Evolutionary conservation across 2,797 vertebrate species (phyloP).

Genomic region (Glyptemys insculpta): DNA sequence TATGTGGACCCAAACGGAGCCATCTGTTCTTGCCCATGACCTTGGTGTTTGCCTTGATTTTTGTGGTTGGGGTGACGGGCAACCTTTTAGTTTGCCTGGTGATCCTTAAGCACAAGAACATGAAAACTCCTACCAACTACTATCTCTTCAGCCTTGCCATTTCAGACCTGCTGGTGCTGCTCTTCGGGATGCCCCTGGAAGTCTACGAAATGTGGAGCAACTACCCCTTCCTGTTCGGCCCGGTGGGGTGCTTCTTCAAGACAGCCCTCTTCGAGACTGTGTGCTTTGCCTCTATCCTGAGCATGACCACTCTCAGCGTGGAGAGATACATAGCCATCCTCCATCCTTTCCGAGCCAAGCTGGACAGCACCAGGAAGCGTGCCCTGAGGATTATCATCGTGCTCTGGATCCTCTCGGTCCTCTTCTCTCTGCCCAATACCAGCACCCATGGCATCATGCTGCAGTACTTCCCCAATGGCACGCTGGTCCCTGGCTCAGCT

Average conservation of each 20-base stretch:
- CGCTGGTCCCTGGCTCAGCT: slow-evolving; percentile 80
- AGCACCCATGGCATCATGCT: slow-evolving; percentile 80
- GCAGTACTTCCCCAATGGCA: slow-evolving; percentile 81
- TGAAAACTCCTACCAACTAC: slow-evolving; percentile 85
- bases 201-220: slow-evolving; percentile 86
- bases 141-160: slow-evolving; percentile 85
- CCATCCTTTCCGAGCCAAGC: slow-evolving; percentile 81
- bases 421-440: slow-evolving; percentile 83
- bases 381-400: slow-evolving; percentile 76
- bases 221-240: slow-evolving; percentile 83
- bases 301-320: slow-evolving; percentile 80
- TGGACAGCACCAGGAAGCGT: slow-evolving; percentile 75
- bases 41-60: slow-evolving; percentile 80
- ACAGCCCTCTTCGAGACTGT: slow-evolving; percentile 83
- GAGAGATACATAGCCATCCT: slow-evolving; percentile 83
- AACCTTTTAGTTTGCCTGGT: slow-evolving; percentile 85
- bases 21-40: slow-evolving; percentile 81
- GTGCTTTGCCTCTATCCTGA: slow-evolving; percentile 84
- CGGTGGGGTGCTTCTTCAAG: slow-evolving; percentile 82
- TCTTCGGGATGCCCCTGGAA: slow-evolving; percentile 84
- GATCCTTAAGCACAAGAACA: slow-evolving; percentile 79
- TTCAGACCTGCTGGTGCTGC: slow-evolving; percentile 82
- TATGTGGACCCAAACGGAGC: slow-evolving; percentile 81
- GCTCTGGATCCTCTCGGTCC: slow-evolving; percentile 80
- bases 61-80: slow-evolving; percentile 77